A percentile compares a stretch with the other conserved stretches of the same genome.
Evolutionary conservation across 1,140 invertebrate species (phyloP).

Genomic region (Psix sp.): DNA sequence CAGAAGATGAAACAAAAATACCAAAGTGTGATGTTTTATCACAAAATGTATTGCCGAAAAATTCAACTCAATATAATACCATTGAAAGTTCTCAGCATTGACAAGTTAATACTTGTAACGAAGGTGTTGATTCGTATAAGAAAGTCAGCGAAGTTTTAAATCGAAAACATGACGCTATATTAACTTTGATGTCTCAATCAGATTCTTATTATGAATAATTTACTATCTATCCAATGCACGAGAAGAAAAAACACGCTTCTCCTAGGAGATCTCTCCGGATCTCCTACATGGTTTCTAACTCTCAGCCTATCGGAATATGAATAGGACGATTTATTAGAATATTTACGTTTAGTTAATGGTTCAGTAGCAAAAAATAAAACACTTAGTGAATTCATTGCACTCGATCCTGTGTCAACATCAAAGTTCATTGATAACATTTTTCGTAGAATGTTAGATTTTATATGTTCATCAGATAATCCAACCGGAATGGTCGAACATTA

Average conservation of each 20-base stretch:
- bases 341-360: slow-evolving; percentile 43
- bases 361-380: slow-evolving; percentile 21
- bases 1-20: too few relatives aligned
- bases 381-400: slow-evolving; percentile 48
- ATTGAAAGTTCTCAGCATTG: too few relatives aligned
- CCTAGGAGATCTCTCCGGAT: slow-evolving; percentile 61
- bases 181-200: slow-evolving; percentile 44
- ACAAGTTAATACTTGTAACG: too few relatives aligned
- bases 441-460: slow-evolving; percentile 55
- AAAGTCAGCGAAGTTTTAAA: slow-evolving; percentile 10
- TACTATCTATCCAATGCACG: slow-evolving; percentile 41
- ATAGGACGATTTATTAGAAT: slow-evolving; percentile 57
- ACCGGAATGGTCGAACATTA: slow-evolving; percentile 54
- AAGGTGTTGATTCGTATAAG: neutral
- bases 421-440: slow-evolving; percentile 56
- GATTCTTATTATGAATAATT: slow-evolving; percentile 63
- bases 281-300: slow-evolving; percentile 70
- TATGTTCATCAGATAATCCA: slow-evolving; percentile 48
- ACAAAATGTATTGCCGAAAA: too few relatives aligned
- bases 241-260: slow-evolving; percentile 58
- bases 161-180: slow-evolving; percentile 28
- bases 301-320: slow-evolving; percentile 66
- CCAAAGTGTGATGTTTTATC: too few relatives aligned
- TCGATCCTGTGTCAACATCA: slow-evolving; percentile 56
- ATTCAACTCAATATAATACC: too few relatives aligned